Evolutionary conservation across 2,888 invertebrate genomes (phyloP).

Genomic region (Ctenicera cuprea): DNA sequence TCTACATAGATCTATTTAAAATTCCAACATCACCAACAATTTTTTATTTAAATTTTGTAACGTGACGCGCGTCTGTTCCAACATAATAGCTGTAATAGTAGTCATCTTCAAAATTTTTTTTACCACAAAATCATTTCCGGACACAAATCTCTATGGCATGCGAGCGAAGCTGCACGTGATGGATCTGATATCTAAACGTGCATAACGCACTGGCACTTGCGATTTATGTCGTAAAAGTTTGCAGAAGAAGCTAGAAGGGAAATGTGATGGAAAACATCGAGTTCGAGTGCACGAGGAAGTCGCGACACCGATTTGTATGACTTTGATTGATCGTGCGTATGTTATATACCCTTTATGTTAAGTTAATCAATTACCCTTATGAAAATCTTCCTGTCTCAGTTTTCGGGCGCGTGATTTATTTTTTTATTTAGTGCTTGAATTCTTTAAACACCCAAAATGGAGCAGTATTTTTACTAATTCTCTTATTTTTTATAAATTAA

Average conservation of each 20-base stretch:
- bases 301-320: neutral
- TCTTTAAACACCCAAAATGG: too few species aligned
- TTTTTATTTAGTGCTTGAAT: too few species aligned
- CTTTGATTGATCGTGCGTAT: neutral
- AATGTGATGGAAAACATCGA: conserved; percentile 6
- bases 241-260: neutral
- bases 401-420: neutral
- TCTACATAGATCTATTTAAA: too few species aligned
- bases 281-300: neutral
- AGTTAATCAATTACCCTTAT: conserved; percentile 1
- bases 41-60: too few species aligned
- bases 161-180: conserved; percentile 12
- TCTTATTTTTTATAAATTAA: neutral
- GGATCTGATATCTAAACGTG: neutral
- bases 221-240: conserved; percentile 1
- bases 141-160: neutral
- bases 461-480: too few species aligned
- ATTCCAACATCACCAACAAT: too few species aligned
- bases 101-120: too few species aligned
- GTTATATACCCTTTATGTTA: neutral
- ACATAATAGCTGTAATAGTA: too few species aligned
- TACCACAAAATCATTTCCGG: too few species aligned
- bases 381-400: neutral
- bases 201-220: conserved; percentile 4
- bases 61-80: too few species aligned